These are phyloP conservation scores for Cheracebus regulus DNA, from an alignment of 2,797 vertebrate species.

Conservation along the genomic window DNA sequence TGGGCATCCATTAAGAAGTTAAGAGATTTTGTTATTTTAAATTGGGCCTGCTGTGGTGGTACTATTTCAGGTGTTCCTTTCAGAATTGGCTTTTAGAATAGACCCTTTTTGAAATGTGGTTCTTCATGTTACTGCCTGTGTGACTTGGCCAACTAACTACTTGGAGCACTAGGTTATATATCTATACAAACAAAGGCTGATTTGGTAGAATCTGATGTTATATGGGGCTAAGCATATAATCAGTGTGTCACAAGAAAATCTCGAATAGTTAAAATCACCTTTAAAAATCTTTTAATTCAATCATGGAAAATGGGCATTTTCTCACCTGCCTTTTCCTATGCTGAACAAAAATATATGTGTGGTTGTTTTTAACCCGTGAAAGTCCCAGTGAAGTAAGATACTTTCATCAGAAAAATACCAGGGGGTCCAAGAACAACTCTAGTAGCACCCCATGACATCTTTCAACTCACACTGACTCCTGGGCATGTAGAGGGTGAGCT, in stretches of 20 bases:
- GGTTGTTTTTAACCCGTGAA: not conserved
- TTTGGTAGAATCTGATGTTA: not conserved
- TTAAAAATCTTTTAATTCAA: not conserved
- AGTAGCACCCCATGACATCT: accelerated
- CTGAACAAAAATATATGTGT: not conserved
- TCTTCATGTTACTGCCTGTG: not conserved
- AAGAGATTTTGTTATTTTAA: not conserved
- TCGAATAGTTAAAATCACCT: not conserved
- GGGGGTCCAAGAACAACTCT: too few species aligned
- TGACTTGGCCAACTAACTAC: not conserved
- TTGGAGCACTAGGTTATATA: not conserved
- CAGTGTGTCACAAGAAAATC: not conserved
- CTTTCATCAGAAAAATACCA: not conserved
- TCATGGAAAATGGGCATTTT: not conserved
- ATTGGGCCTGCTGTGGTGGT: not conserved
- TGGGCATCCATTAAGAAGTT: not conserved
- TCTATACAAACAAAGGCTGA: not conserved
- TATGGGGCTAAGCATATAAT: not conserved
- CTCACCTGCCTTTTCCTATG: not conserved
- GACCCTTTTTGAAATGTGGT: not conserved
- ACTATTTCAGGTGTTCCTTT: not conserved
- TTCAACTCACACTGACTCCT: not conserved
- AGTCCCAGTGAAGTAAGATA: not conserved
- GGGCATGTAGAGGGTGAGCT: not conserved
- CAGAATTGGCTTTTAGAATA: not conserved